Percentiles rank a stretch among this genome's conserved stretches.
phyloP scores from a whole-genome alignment of 1,140 invertebrate genomes.

The Heliconius congener region DNA sequence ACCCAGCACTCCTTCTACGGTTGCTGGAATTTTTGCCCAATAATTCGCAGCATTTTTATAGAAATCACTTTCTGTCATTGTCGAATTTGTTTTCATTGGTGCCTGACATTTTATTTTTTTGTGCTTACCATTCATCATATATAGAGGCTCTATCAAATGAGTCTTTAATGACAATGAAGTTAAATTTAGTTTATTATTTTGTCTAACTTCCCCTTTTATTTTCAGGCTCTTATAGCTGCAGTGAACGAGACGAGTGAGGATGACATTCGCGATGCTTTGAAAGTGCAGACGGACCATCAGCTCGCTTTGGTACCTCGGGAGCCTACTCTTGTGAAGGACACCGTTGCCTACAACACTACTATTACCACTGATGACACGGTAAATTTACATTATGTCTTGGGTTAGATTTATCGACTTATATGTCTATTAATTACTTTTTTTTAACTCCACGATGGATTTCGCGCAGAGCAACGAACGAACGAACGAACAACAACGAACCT shows the following conservation, averaged over 20 bases:
- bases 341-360: constrained; percentile 88
- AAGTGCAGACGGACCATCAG: constrained; percentile 83
- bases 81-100: constrained; percentile 42
- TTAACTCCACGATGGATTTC: too few species aligned
- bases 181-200: neutral
- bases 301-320: constrained; percentile 84
- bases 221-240: constrained; percentile 87
- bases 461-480: too few species aligned
- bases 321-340: constrained; percentile 88
- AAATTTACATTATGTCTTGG: neutral
- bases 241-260: constrained; percentile 85
- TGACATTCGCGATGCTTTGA: constrained; percentile 86
- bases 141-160: neutral
- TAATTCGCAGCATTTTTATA: constrained; percentile 90
- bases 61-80: constrained; percentile 75
- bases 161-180: neutral
- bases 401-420: too few species aligned
- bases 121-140: neutral
- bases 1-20: constrained; percentile 97
- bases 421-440: too few species aligned
- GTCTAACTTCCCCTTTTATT: constrained; percentile 33
- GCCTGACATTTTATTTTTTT: neutral
- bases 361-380: constrained; percentile 92
- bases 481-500: too few species aligned
- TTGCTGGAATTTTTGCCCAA: constrained; percentile 92